A percentile compares a stretch with the other conserved stretches of the same genome.
Conservation (phyloP, 2,888 invertebrate species). For the Lissonota sp. region DNA sequence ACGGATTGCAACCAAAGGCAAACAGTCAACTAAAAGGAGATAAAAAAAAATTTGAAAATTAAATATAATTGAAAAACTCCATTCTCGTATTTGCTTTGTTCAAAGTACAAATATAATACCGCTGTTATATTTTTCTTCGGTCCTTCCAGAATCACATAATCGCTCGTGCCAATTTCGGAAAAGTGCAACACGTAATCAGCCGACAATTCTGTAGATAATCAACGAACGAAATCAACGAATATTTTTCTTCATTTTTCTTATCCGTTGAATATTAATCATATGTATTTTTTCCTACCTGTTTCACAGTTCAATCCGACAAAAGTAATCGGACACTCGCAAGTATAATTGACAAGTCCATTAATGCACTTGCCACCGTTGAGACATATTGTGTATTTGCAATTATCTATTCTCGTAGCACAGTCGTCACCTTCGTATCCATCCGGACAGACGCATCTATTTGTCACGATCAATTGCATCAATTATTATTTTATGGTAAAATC, state of each 20-base stretch:
- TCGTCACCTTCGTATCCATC: conserved; percentile 85
- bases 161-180: conserved; percentile 85
- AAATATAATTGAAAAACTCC: neutral
- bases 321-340: conserved; percentile 85
- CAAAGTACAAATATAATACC: conserved; percentile 76
- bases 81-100: neutral
- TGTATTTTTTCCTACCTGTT: conserved; percentile 75
- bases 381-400: conserved; percentile 82
- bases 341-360: conserved; percentile 77
- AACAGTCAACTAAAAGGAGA: conserved; percentile 84
- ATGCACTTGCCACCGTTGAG: conserved; percentile 84
- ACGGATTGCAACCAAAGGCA: conserved; percentile 88
- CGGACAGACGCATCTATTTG: conserved; percentile 85
- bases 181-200: conserved; percentile 86
- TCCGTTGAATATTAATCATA: neutral
- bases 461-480: neutral
- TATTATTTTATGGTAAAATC: neutral
- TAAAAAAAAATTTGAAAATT: neutral
- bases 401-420: conserved; percentile 84
- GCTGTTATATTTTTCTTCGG: conserved; percentile 83
- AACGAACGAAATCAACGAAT: conserved; percentile 4
- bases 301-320: conserved; percentile 85
- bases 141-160: conserved; percentile 86
- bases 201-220: conserved; percentile 78
- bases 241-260: neutral